These are phyloP conservation scores for Pristionchus entomophagus DNA, from an alignment of 2,888 invertebrate genomes.

Conservation along the genomic window DNA sequence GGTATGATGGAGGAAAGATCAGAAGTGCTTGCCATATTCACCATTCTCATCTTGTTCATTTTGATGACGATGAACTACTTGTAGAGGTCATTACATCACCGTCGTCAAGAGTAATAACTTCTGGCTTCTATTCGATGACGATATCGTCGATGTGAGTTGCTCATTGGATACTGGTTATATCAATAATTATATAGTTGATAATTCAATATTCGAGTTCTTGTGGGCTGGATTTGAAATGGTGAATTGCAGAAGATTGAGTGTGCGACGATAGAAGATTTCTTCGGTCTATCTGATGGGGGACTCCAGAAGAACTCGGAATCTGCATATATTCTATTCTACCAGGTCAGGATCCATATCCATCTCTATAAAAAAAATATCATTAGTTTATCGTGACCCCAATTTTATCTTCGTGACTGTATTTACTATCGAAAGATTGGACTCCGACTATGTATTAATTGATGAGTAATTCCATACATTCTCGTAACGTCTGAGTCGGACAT, in stretches of 20 bases:
- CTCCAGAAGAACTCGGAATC: constrained; percentile 99
- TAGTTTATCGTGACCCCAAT: too few relatives aligned
- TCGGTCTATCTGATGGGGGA: constrained; percentile 86
- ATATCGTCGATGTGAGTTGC: constrained; percentile 95
- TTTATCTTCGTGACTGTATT: too few relatives aligned
- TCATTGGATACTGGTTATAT: neutral
- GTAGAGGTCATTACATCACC: constrained; percentile 97
- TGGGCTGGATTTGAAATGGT: too few relatives aligned
- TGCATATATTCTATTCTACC: constrained; percentile 99
- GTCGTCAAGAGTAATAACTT: constrained; percentile 99
- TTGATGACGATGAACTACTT: neutral
- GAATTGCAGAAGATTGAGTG: constrained; percentile 95
- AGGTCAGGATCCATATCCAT: constrained; percentile 79
- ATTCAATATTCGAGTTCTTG: too few relatives aligned
- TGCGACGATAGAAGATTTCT: constrained; percentile 98
- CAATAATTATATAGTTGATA: neutral
- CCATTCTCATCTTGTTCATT: too few relatives aligned
- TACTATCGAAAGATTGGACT: too few relatives aligned
- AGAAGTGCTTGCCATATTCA: too few relatives aligned
- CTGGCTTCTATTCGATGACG: constrained; percentile 99
- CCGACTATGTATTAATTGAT: too few relatives aligned
- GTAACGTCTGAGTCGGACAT: too few relatives aligned
- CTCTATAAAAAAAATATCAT: too few relatives aligned
- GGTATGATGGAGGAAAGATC: neutral
- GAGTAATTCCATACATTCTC: too few relatives aligned